Evolutionary conservation across 2,797 vertebrate species (phyloP).

Genomic region (Melopsittacus undulatus): DNA sequence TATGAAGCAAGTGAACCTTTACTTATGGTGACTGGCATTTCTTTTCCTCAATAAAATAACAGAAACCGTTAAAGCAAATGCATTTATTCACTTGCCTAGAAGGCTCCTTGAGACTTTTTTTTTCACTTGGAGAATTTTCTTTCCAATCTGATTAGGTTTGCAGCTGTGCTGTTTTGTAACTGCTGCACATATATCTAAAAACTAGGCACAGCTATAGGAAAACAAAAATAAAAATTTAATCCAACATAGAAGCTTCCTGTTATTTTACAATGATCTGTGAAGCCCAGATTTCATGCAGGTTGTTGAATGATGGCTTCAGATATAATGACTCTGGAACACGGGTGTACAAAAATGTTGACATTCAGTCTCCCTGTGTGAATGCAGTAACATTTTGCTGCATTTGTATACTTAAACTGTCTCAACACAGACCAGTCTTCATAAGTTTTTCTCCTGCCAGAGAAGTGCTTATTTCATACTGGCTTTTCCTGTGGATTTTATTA

Average conservation of each 20-base stretch:
- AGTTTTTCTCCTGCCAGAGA: not conserved
- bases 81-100: not conserved
- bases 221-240: not conserved
- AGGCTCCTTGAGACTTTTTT: not conserved
- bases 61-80: not conserved
- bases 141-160: not conserved
- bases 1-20: not conserved
- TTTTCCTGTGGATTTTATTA: not conserved
- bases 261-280: not conserved
- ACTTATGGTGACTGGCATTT: rapidly evolving
- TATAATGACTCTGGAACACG: not conserved
- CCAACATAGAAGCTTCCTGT: not conserved
- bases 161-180: not conserved
- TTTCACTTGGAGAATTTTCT: not conserved
- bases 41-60: not conserved
- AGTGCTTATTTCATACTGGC: not conserved
- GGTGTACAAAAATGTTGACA: not conserved
- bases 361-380: not conserved
- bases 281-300: not conserved
- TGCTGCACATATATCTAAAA: not conserved
- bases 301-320: not conserved
- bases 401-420: not conserved
- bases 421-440: not conserved
- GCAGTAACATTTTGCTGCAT: not conserved
- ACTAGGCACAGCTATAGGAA: not conserved